Evolutionary conservation across 2,797 vertebrate genomes (phyloP).

Genomic region (Malacoraja senta): DNA sequence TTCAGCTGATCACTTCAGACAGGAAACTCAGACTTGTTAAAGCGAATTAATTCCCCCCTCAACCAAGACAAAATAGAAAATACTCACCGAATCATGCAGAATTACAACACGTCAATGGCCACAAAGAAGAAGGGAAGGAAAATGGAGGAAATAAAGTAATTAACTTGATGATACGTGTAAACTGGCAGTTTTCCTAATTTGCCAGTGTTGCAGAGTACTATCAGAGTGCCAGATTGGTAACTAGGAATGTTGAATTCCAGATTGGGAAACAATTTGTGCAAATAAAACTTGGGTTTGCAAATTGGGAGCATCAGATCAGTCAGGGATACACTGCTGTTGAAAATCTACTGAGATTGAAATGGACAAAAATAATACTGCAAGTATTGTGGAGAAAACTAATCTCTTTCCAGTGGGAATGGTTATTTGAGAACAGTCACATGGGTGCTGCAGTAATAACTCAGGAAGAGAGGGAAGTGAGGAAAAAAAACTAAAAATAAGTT

Average conservation of each 20-base stretch:
- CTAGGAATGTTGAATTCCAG: not conserved
- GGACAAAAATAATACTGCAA: not conserved
- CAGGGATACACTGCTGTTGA: not conserved
- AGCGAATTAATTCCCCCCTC: not conserved
- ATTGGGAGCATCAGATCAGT: not conserved
- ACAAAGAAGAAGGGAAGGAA: not conserved
- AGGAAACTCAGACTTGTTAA: not conserved
- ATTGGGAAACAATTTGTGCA: not conserved
- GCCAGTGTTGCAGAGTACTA: not conserved
- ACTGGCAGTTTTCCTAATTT: not conserved
- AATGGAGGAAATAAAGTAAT: not conserved
- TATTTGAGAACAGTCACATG: not conserved
- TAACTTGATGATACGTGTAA: not conserved
- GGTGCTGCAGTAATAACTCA: not conserved
- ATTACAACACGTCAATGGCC: not conserved
- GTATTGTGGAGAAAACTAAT: not conserved
- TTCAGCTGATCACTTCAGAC: not conserved
- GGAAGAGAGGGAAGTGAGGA: no score
- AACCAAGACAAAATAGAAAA: not conserved
- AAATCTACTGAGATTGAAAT: slow-evolving; percentile 5
- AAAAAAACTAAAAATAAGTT: not conserved
- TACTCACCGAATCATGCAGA: not conserved
- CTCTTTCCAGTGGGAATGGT: slow-evolving; percentile 4
- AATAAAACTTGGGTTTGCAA: not conserved
- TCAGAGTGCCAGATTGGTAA: not conserved